Base-by-base conservation (phyloP, 2,797 vertebrate species). In the Hybognathus amarus region DNA sequence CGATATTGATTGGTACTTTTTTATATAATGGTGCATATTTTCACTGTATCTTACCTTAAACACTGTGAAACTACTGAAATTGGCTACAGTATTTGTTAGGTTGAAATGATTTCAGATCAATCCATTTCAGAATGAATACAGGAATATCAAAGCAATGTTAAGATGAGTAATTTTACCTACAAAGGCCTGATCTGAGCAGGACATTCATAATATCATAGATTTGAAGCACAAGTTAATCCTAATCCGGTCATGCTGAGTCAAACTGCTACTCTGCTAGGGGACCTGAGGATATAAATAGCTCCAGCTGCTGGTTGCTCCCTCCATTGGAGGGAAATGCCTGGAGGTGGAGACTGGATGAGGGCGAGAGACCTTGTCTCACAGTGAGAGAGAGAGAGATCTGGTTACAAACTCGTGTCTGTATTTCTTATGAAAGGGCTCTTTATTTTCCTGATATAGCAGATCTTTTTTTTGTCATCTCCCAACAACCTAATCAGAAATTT, bases 261-360 rank as follows among this genome's bases (percentile, higher is more conserved):
- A 77, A 67, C 56, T 18, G n/a, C 24, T 76, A 38, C 87, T 67
- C 73, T 81, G 79, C 85, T 83, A 74, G 77, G 83, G 77, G 83
- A 82, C 79, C 84, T 79, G 47, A 69, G 47, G 20, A 85, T 88
- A 87, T 85, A 84, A 84, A 85, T 88, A 87, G 84, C 84, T 52
- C 74, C 78, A 77, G 63, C 85, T 87, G 87, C 69, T 67, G 73
- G 42, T 56, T 13, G 11, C 50, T 27, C 36, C 20, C 73, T 42
- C 73, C 74, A 77, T 76, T 82, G 71, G 80, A 76, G 73, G 81
- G 33, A 67, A 74, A 56, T 33, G 73, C 63, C 63, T 69, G 36
- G 71, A 76, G 73, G 73, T 54, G 71, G 73, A 83, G 81, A 77
- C 63, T 76, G 64, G 24, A 30, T 54, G 38, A 68, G 63, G 36